Conservation (phyloP, 2,888 invertebrate species). For the Dicyrtomina minuta region DNA sequence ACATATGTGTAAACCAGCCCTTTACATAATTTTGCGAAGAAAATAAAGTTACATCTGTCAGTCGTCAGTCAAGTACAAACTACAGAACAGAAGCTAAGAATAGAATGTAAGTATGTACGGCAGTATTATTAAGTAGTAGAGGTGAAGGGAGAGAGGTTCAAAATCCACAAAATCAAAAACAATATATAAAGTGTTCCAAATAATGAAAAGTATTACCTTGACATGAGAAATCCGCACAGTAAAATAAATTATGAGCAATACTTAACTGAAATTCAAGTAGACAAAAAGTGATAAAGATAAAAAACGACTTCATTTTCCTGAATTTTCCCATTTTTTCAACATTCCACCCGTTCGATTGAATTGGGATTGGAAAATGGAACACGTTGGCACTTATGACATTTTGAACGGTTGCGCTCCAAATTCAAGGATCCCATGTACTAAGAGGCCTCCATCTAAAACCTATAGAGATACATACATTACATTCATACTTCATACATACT, state of each 20-base stretch:
- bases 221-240: conserved; percentile 44
- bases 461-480: no score
- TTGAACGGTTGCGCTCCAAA: no score
- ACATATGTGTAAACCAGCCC: background rate
- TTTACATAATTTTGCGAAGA: background rate
- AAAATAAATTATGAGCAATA: conserved; percentile 24
- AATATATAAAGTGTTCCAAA: no score
- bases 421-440: no score
- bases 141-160: background rate
- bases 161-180: background rate
- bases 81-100: background rate
- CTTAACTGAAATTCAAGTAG: background rate
- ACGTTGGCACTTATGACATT: no score
- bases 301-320: conserved; percentile 13
- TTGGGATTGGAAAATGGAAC: no score
- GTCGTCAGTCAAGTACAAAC: background rate
- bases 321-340: background rate
- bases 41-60: conserved; percentile 7
- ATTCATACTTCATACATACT: no score
- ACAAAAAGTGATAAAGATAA: background rate
- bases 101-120: conserved; percentile 4
- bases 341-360: no score
- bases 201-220: conserved; percentile 33
- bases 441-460: no score
- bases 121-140: background rate